phyloP scores from a whole-genome alignment of 2,113 vertebrate species.

The Entelurus aequoreus region DNA sequence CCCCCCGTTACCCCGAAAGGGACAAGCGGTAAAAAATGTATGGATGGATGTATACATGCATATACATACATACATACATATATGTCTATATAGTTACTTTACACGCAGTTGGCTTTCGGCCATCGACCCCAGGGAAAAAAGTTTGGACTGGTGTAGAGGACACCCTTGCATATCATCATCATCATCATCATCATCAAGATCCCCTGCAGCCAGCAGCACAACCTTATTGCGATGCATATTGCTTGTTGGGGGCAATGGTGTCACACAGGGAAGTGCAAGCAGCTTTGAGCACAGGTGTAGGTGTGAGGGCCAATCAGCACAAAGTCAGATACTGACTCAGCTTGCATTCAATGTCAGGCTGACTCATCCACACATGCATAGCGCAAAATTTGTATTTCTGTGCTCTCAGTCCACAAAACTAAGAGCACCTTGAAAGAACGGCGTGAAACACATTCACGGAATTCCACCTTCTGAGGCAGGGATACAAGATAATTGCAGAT shows the following conservation, averaged over 20 bases:
- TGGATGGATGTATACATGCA: no score
- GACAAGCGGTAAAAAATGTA: no score
- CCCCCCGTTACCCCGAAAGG: no score
- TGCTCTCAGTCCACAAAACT: slow-evolving; percentile 26
- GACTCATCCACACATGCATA: slow-evolving; percentile 44
- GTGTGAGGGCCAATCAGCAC: slow-evolving; percentile 7
- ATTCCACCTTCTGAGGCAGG: background rate
- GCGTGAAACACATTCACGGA: slow-evolving; percentile 21
- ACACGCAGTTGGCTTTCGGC: no score
- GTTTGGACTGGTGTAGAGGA: no score
- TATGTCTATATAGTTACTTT: no score
- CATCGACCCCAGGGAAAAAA: no score
- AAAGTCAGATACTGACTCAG: slow-evolving; percentile 33
- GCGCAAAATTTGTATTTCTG: slow-evolving; percentile 35
- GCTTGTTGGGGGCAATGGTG: slow-evolving; percentile 15
- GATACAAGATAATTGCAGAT: slow-evolving; percentile 4
- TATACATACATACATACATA: no score
- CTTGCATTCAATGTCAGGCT: slow-evolving; percentile 23
- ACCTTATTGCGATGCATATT: slow-evolving; percentile 1
- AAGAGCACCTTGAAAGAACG: slow-evolving; percentile 11
- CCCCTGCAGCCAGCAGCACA: background rate
- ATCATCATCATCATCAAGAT: background rate
- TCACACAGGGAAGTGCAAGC: background rate
- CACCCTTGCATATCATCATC: no score
- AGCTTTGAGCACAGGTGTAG: slow-evolving; percentile 21